phyloP scores from a whole-genome alignment of 1,140 invertebrate genomes.

The Drosophila pallidifrons region DNA sequence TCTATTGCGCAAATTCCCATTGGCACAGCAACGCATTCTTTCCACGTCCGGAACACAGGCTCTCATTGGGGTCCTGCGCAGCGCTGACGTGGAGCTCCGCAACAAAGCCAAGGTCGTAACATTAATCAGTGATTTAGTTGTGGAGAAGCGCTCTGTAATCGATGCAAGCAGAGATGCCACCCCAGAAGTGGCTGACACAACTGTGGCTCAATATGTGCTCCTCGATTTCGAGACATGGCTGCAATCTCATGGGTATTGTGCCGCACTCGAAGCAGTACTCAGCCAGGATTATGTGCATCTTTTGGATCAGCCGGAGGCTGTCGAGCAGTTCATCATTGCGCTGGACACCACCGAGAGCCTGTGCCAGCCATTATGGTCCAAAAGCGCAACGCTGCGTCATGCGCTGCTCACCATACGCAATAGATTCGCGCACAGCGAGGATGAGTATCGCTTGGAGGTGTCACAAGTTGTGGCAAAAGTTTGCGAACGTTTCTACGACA shows the following conservation, averaged over 20 bases:
- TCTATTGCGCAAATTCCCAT: conserved; percentile 72
- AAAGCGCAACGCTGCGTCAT: conserved; percentile 61
- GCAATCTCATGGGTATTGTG: conserved; percentile 61
- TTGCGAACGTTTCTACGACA: conserved; percentile 57
- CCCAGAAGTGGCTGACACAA: conserved; percentile 28
- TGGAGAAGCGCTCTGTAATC: conserved; percentile 62
- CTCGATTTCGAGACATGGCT: conserved; percentile 72
- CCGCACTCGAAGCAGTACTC: conserved; percentile 54
- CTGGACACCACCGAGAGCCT: conserved; percentile 58
- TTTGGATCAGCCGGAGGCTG: conserved; percentile 69
- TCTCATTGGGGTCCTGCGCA: conserved; percentile 62
- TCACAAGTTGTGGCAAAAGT: conserved; percentile 53
- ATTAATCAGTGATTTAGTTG: conserved; percentile 72
- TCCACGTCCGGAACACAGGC: conserved; percentile 76
- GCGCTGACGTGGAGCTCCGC: conserved; percentile 63
- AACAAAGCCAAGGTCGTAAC: conserved; percentile 75
- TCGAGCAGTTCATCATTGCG: conserved; percentile 67
- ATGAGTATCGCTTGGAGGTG: conserved; percentile 74
- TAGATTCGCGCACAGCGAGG: conserved; percentile 58
- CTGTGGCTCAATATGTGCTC: conserved; percentile 67
- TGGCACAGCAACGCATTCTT: conserved; percentile 69
- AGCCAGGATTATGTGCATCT: conserved; percentile 51
- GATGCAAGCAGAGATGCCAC: conserved; percentile 39
- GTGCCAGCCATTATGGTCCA: conserved; percentile 64
- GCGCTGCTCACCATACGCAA: conserved; percentile 67